Base-by-base conservation (phyloP, 2,888 invertebrate species). In the Caenorhabditis uteleia region DNA sequence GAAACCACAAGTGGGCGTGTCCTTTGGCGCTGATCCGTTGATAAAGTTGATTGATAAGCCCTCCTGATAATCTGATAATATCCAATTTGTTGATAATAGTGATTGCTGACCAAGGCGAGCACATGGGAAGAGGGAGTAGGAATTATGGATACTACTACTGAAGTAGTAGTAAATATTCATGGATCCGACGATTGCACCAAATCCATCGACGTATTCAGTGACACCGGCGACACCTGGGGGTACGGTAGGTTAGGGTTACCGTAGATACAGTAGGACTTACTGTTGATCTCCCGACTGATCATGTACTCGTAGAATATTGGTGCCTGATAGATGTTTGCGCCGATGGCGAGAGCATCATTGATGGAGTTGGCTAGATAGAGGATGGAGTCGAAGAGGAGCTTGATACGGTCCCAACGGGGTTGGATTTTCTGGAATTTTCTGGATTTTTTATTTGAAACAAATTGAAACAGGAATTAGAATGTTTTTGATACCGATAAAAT, bases 121-220 rank as follows among this genome's bases (percentile, higher is more conserved):
- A 39, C 53, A 57, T 6, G 53, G 48, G 21, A 33, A 57, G 0
- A 64, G 45, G 1, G 48, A 39, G 33, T 64, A 64, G 0, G 31
- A 6, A 29, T 56, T 62, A 26, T 55, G 50, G 12, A 7, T 1
- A 10, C 47, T 23, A 27, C 55, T 56, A 1, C 45, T 39, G 48
- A 53, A 67, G 40, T 54, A 51, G 26, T 61, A 68, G 18, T 49
- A 61, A 26, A 61, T 47, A 38, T 61, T 62, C 50, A 68, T 57
- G 2, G 68, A 54, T 10, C 68, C 68, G 8, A 46, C 47, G 20
- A 66, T 36, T 16, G 50, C 50, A n/a, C 72, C 68, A 27, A 47
- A 54, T 10, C 72, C 72, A 43, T 72, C 67, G 10, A 72, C 38
- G 39, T 40, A 72, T 29, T 72, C 72, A 2, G 58, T 55, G 42